Evolutionary conservation across 2,888 invertebrate species (phyloP).

Genomic region (Sinhomidia bicolor): DNA sequence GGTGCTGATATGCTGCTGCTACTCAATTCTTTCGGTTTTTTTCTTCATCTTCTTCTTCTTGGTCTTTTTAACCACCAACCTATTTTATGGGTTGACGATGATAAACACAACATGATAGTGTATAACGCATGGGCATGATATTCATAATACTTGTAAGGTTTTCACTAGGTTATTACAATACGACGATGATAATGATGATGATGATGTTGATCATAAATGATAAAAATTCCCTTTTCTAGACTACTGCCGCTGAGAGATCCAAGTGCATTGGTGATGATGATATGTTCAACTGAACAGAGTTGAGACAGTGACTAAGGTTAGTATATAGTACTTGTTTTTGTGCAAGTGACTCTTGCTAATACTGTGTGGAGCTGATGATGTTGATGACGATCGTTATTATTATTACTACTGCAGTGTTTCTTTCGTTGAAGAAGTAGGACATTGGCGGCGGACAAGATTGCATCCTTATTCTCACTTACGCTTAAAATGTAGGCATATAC

Average conservation of each 20-base stretch:
- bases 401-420: conserved; percentile 21
- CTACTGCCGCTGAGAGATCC: not conserved
- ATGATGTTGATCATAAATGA: conserved; percentile 15
- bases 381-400: not conserved
- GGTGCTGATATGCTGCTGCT: conserved; percentile 21
- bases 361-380: no score
- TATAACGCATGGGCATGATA: not conserved
- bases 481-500: not conserved
- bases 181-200: not conserved
- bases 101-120: not conserved
- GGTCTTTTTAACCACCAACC: no score
- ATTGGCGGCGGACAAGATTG: not conserved
- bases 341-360: not conserved
- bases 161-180: not conserved
- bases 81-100: no score
- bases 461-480: conserved; percentile 18
- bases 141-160: not conserved
- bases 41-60: no score
- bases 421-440: conserved; percentile 22
- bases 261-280: not conserved
- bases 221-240: conserved; percentile 35
- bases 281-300: no score
- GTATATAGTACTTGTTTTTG: not conserved
- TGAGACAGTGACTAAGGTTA: not conserved
- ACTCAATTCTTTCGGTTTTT: not conserved